Base-by-base conservation (phyloP, 1,140 invertebrate species). In the Lepidurus arcticus region DNA sequence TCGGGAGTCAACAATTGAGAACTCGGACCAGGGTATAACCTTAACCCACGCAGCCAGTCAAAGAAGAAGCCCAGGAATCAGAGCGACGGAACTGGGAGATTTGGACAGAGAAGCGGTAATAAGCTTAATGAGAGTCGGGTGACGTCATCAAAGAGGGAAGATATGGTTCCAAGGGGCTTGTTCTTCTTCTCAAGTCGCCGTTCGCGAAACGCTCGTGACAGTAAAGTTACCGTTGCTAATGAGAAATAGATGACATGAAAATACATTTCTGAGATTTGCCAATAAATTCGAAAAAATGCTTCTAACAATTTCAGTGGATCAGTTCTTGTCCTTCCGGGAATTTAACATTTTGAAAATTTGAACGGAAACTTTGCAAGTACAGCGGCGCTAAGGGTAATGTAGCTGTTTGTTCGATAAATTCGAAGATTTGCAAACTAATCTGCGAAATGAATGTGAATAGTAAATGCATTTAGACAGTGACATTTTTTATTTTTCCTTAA, bases 1-100 rank as follows among this genome's bases (percentile, higher is more conserved):
- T 21, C 53, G 16, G 53, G 8, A 65, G 53, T 65, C 53, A 65
- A 65, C 53, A 65, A 65, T 16, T 65, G 53, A 65, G 53, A 65
- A 9, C 53, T 65, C 53, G 53, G 53, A 65, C 53, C 53, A 7
- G 53, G 3, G 53, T 13, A 21, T 65, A 21, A 65, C 9, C 21
- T 21, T 65, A 65, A 65, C 53, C 53, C n/a, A 65, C 53, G 53
- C 53, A 16, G 8, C 16, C 16, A 65, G 21, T 65, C 53, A 13
- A 7, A 7, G 53, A 21, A 3, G 53, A 21, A 65, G 53, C 16
- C 16, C 53, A 65, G 53, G 34, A 34, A 65, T 65, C 13, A n/a
- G 13, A 65, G 53, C 16, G 53, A 65, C 10, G 10, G 45, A 3
- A 47, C 10, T 10, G 45, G 45, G 45, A 47, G 16, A 65, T n/a